A percentile compares a stretch with the other conserved stretches of the same genome.
Evolutionary conservation across 53 echinoderm and acorn worm species (phyloP).

Genomic region (Echinometra lucunter): DNA sequence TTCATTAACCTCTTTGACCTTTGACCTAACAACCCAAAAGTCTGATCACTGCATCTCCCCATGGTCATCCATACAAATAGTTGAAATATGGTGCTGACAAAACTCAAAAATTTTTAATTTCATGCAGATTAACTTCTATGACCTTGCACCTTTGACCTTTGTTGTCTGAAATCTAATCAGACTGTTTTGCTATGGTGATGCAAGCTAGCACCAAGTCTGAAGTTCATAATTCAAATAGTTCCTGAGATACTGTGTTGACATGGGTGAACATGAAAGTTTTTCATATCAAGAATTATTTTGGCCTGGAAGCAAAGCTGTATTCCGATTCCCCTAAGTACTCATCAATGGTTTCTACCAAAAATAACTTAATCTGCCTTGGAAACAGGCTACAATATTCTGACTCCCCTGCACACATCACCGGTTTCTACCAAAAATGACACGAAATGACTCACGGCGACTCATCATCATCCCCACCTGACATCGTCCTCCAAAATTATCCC

Average conservation of each 20-base stretch:
- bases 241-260: neutral
- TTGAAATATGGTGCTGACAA: too few relatives aligned
- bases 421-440: constrained; percentile 20
- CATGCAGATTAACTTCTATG: too few relatives aligned
- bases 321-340: neutral
- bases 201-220: too few relatives aligned
- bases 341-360: neutral
- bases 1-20: too few relatives aligned
- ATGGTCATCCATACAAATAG: too few relatives aligned
- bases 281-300: neutral
- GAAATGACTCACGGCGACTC: constrained; percentile 47
- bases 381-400: neutral
- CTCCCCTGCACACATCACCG: constrained; percentile 24
- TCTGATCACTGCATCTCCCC: too few relatives aligned
- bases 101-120: too few relatives aligned
- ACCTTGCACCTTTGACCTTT: too few relatives aligned
- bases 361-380: neutral
- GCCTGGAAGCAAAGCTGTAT: neutral
- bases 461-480: neutral
- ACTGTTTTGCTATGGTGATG: too few relatives aligned
- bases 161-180: too few relatives aligned
- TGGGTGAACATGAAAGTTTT: neutral
- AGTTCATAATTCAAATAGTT: too few relatives aligned
- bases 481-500: constrained; percentile 47
- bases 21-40: too few relatives aligned